Conservation (phyloP, 2,888 invertebrate genomes). For the Drosophila planitibia region DNA sequence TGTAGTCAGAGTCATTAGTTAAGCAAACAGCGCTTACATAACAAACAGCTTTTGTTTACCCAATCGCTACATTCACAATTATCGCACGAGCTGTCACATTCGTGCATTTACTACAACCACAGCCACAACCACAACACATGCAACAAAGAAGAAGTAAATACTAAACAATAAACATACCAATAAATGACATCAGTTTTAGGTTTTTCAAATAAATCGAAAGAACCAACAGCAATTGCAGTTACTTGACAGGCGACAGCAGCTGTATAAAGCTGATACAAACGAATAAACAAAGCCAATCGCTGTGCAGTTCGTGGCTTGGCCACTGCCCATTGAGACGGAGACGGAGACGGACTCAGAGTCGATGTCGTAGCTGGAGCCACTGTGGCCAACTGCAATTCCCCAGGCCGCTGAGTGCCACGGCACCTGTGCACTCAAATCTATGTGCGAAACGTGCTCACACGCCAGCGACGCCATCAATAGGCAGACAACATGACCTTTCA, state of each 20-base stretch:
- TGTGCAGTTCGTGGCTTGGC: constrained; percentile 43
- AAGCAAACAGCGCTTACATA: background rate
- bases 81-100: constrained; percentile 46
- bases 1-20: background rate
- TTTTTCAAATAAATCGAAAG: constrained; percentile 60
- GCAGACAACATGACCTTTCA: constrained; percentile 71
- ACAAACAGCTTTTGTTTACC: constrained; percentile 31
- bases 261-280: background rate
- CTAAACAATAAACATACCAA: constrained; percentile 66
- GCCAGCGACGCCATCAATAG: constrained; percentile 68
- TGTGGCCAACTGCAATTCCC: background rate
- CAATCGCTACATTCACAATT: constrained; percentile 48
- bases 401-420: constrained; percentile 32
- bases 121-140: constrained; percentile 8
- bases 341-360: constrained; percentile 21
- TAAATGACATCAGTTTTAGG: constrained; percentile 66
- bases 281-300: constrained; percentile 61
- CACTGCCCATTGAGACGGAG: constrained; percentile 52
- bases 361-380: background rate
- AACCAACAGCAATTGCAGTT: constrained; percentile 30
- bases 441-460: constrained; percentile 76
- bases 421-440: constrained; percentile 74
- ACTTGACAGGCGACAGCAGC: constrained; percentile 64
- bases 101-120: constrained; percentile 34
- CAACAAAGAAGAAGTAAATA: constrained; percentile 36